A percentile compares a stretch with the other conserved stretches of the same genome.
These are phyloP conservation scores for Cantharis flavilabris DNA, from an alignment of 2,888 invertebrate species.

Conservation along the genomic window DNA sequence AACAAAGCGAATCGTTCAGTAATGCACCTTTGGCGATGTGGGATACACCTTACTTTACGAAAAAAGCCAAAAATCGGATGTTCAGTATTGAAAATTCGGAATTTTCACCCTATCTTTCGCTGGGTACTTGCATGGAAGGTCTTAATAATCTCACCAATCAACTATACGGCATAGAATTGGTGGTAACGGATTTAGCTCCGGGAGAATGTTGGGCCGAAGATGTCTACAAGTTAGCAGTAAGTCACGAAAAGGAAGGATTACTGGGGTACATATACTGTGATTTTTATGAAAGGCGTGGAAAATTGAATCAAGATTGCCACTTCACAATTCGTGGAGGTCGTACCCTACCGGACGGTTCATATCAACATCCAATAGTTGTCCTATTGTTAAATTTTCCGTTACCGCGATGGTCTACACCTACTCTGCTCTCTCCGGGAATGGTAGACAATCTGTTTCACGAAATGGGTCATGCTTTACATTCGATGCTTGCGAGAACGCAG, in stretches of 20 bases:
- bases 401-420: conserved; percentile 75
- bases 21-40: conserved; percentile 64
- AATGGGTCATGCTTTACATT: conserved; percentile 98
- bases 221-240: conserved; percentile 89
- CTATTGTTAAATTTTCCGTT: conserved; percentile 86
- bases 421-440: conserved; percentile 79
- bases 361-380: conserved; percentile 92
- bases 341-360: conserved; percentile 73
- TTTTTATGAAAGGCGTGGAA: conserved; percentile 88
- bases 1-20: conserved; percentile 54
- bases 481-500: conserved; percentile 92
- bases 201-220: conserved; percentile 76
- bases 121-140: conserved; percentile 97
- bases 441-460: conserved; percentile 98
- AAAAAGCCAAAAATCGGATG: conserved; percentile 72
- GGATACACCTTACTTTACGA: conserved; percentile 88
- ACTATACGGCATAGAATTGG: conserved; percentile 80
- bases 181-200: conserved; percentile 70
- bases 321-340: conserved; percentile 97
- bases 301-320: conserved; percentile 97
- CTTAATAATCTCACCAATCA: conserved; percentile 83
- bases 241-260: conserved; percentile 77
- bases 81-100: conserved; percentile 73
- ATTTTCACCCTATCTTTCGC: conserved; percentile 84
- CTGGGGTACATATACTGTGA: conserved; percentile 95